Evolutionary conservation across 2,888 invertebrate genomes (phyloP), one percentile per base, ranked within the genome.

Genomic region (Tuberolachnus salignus): DNA sequence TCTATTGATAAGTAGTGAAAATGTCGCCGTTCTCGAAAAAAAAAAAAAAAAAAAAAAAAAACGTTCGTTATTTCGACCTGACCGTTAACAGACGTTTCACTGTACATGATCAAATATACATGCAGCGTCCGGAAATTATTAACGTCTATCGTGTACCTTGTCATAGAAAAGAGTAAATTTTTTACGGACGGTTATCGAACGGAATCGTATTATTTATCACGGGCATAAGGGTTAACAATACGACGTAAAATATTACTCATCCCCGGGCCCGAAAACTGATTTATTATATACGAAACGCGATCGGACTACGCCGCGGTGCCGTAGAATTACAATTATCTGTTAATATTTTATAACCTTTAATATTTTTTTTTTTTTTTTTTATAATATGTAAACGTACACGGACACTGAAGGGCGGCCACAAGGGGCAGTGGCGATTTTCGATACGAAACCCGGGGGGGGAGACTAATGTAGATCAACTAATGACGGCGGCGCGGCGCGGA

Each of bases 301-400:
- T 42, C 61, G 34, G 14, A 8, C n/a, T n/a, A n/a, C 6, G 23
- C 8, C 14, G 59, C n/a, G n/a, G n/a, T n/a, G 34, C 42, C 34
- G 34, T 19, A 19, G 34, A 61, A 61, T 59, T 34, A 59, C 26
- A 16, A 34, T 61, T 34, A 61, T 61, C 34, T 61, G 61, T 61
- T 61, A 42, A 34, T 34, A 61, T 61, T 61, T 61, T n/a, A 34
- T 34, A 61, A 61, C 61, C n/a, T 26, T 61, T n/a, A 0, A 8
- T 46, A 8, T 9, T 42, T 11, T 61, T 61, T 61, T 61, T 61
- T 61, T 61, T 61, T 11, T 11, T 42, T n/a, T 61, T 34, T 11
- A 11, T 19, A 34, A 34, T 34, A 44, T 44, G 70, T 70, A 70
- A 70, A 70, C 44, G 57, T 57, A 70, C 44, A 44, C 53, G 19